Conservation (phyloP, 2,888 invertebrate genomes). For the Pollenia amentaria region DNA sequence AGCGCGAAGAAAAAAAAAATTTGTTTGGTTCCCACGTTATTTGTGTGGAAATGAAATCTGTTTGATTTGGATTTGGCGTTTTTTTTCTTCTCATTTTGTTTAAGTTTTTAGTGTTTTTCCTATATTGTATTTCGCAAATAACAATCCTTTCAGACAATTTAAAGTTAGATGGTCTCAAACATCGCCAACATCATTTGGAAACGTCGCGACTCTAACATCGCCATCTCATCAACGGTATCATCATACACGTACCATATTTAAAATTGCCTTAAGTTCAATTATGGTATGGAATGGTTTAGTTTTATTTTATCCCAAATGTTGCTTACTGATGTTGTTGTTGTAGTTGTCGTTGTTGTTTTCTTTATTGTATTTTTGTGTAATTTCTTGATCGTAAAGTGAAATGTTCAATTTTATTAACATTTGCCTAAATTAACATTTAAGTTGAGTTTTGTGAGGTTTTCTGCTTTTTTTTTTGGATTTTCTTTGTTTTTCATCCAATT, state of each 20-base stretch:
- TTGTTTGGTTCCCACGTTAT: constrained; percentile 73
- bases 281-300: constrained; percentile 67
- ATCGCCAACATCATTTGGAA: constrained; percentile 55
- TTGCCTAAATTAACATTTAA: constrained; percentile 70
- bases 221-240: constrained; percentile 50
- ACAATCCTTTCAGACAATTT: constrained; percentile 68
- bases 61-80: constrained; percentile 62
- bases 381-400: constrained; percentile 69
- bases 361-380: constrained; percentile 2
- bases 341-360: neutral
- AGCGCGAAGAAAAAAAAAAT: constrained; percentile 61
- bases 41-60: constrained; percentile 70
- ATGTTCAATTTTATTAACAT: constrained; percentile 68
- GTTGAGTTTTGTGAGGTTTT: neutral
- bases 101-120: constrained; percentile 25
- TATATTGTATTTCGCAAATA: constrained; percentile 64
- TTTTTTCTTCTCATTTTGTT: constrained; percentile 25
- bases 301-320: constrained; percentile 58
- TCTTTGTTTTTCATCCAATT: constrained; percentile 35
- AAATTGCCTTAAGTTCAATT: constrained; percentile 73
- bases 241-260: constrained; percentile 74
- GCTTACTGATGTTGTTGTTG: constrained; percentile 28
- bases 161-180: constrained; percentile 60
- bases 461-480: neutral
- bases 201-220: constrained; percentile 27